Base-by-base conservation (phyloP, 1,140 invertebrate species). In the Brachionus sp. region DNA sequence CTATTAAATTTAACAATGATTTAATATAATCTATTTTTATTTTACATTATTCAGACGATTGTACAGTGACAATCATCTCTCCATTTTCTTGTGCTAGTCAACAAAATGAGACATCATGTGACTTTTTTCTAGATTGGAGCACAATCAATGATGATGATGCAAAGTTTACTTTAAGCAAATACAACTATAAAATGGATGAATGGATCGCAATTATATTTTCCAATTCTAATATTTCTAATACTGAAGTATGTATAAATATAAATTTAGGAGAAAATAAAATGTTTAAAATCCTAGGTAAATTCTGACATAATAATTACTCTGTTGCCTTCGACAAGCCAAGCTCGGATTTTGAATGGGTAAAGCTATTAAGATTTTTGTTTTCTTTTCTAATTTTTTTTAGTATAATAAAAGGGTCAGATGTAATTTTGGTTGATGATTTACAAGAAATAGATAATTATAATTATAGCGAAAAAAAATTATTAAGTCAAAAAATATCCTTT, bases 91-190 rank as follows among this genome's bases (percentile, higher is more conserved):
- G 77, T 44, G 77, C 77, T 9, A 80, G 57, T n/a, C 50, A 80
- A 44, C 50, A 25, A 57, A 35, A 80, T 44, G 50, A 80, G 10
- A 33, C 33, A 9, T 66, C 50, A 19, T 80, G 77, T 35, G 77
- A 80, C 19, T 80, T 80, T 80, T 80, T 80, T 62, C 46, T 80
- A 2, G 77, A 80, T 37, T 80, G 77, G 77, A 57, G 39, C 35
- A 62, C 23, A n/a, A 57, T 57, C 7, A 42, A 62, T 29, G 23
- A 75, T 19, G 19, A 80, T 44, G 6, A 35, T 23, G 77, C 57
- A 13, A 80, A 80, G 23, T 80, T 80, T 80, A 39, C 77, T 33
- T 35, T 80, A n/a, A 80, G 33, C 29, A 80, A 80, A 19, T 80
- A 80, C 29, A 80, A 80, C 23, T 80, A 62, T n/a, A 33, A 37